phyloP scores from a whole-genome alignment of 2,797 vertebrate genomes.

The Pangasius djambal region DNA sequence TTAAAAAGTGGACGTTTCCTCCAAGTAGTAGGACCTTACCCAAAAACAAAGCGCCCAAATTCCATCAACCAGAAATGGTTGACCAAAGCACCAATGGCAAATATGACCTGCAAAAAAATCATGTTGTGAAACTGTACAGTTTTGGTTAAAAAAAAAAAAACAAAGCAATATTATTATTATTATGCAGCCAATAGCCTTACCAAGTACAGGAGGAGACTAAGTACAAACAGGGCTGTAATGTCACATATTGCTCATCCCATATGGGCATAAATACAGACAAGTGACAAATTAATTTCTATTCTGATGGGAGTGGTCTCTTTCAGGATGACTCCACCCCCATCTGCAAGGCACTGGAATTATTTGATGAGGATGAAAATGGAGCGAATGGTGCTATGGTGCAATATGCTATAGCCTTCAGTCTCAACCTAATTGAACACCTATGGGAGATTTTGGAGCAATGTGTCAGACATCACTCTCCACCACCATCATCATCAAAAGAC shows the following conservation, averaged over 20 bases:
- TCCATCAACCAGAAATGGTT: slow-evolving; percentile 93
- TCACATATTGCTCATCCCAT: not conserved
- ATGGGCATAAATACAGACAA: not conserved
- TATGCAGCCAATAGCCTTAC: not conserved
- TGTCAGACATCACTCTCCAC: not conserved
- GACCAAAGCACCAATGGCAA: slow-evolving; percentile 86
- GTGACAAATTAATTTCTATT: not conserved
- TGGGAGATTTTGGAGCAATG: not conserved
- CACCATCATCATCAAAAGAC: not conserved
- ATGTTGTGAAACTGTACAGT: not conserved
- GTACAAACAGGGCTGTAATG: not conserved
- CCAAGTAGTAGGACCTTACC: slow-evolving; percentile 68
- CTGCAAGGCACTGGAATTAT: not conserved
- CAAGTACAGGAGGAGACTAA: not conserved
- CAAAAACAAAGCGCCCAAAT: slow-evolving; percentile 91
- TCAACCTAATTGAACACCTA: not conserved
- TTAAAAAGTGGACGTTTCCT: not conserved
- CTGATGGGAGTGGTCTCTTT: not conserved
- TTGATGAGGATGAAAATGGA: not conserved
- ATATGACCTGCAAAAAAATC: slow-evolving; percentile 78
- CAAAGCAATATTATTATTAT: not conserved
- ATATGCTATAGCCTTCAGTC: not conserved
- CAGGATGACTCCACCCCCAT: not conserved
- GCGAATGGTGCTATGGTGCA: not conserved
- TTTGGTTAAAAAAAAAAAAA: not conserved